Evolutionary conservation across 2,113 vertebrate species (phyloP).

Genomic region (Microcebus griseorufus): DNA sequence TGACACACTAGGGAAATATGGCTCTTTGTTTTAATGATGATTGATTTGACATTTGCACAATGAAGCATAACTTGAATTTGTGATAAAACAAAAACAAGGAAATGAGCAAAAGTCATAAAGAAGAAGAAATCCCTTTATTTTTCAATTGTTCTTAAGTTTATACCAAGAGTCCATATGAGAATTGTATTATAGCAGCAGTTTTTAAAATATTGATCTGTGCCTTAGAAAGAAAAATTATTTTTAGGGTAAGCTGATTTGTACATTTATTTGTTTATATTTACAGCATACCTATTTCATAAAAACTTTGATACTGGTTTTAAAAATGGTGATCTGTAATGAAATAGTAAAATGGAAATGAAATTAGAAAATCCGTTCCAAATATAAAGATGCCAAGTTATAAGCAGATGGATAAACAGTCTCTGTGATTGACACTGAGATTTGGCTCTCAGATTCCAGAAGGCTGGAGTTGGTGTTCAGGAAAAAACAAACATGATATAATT

Average conservation of each 20-base stretch:
- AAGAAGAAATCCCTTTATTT: background rate
- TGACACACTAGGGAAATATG: background rate
- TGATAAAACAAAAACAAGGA: background rate
- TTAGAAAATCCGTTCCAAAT: slow-evolving; percentile 26
- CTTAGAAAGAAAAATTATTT: background rate
- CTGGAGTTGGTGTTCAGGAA: background rate
- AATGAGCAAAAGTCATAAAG: background rate
- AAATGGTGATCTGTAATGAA: background rate
- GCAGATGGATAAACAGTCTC: background rate
- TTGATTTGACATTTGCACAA: background rate
- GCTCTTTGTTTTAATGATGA: background rate
- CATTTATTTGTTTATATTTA: slow-evolving; percentile 10
- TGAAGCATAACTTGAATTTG: background rate
- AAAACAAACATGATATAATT: background rate
- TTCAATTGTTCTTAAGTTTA: background rate
- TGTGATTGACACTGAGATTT: background rate
- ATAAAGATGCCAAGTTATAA: background rate
- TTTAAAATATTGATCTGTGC: background rate
- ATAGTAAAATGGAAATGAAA: slow-evolving; percentile 1
- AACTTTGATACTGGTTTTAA: background rate
- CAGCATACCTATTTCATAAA: background rate
- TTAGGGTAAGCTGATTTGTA: background rate
- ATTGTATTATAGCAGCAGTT: background rate
- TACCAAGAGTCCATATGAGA: background rate
- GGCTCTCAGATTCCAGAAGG: background rate